These are phyloP conservation scores for Podarcis muralis DNA, from an alignment of 2,113 vertebrate species.

Conservation along the genomic window DNA sequence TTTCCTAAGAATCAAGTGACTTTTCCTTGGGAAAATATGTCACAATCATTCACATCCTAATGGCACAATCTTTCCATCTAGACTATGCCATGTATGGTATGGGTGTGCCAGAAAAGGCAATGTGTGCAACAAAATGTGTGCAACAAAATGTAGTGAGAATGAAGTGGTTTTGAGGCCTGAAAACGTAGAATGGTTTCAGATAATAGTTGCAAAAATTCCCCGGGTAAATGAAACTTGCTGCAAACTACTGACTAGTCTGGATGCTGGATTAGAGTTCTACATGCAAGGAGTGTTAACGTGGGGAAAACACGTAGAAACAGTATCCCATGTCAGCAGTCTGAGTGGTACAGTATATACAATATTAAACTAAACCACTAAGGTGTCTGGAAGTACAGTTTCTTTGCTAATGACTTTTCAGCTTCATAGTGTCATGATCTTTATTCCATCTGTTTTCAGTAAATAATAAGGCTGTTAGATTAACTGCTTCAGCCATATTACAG, in stretches of 20 bases:
- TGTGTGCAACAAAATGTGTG: not conserved
- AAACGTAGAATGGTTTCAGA: not conserved
- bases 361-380: not conserved
- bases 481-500: not conserved
- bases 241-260: not conserved
- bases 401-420: not conserved
- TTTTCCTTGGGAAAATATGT: not conserved
- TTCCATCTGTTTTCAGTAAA: constrained; percentile 19
- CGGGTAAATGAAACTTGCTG: not conserved
- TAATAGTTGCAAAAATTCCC: not conserved
- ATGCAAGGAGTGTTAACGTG: not conserved
- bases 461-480: not conserved
- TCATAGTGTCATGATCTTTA: not conserved
- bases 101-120: not conserved
- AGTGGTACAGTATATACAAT: not conserved
- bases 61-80: not conserved
- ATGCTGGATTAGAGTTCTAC: not conserved
- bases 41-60: not conserved
- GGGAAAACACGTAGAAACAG: not conserved
- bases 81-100: not conserved
- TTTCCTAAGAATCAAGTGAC: constrained; percentile 1
- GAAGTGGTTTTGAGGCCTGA: not conserved
- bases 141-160: not conserved
- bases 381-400: not conserved
- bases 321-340: not conserved